Conservation (phyloP, 1,140 invertebrate species). For the Trichonephila clavipes region DNA sequence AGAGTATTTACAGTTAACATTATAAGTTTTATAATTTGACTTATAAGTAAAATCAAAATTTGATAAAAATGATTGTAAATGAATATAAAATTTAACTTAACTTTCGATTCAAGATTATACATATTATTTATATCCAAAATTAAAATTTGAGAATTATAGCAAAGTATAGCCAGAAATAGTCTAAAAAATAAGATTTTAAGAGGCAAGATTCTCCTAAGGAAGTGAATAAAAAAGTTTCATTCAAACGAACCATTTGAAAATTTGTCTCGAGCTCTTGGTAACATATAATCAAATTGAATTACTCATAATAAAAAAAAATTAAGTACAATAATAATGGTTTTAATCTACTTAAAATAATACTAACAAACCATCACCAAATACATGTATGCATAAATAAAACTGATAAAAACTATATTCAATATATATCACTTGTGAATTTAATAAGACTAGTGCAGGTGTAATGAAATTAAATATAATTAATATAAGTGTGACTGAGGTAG, state of each 20-base stretch:
- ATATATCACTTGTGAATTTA: constrained; percentile 39
- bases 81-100: too few relatives aligned
- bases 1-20: too few relatives aligned
- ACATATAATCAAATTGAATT: not conserved
- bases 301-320: constrained; percentile 43
- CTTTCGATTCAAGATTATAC: not conserved
- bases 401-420: constrained; percentile 12
- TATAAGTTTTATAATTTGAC: too few relatives aligned
- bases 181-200: not conserved
- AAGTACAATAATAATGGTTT: constrained; percentile 32
- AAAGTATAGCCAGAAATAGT: not conserved
- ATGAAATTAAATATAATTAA: not conserved
- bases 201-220: not conserved
- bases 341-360: constrained; percentile 15
- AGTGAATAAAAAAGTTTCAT: not conserved
- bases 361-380: constrained; percentile 43
- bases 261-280: not conserved
- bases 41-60: too few relatives aligned
- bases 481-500: constrained; percentile 4
- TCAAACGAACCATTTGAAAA: not conserved
- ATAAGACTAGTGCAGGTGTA: constrained; percentile 44
- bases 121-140: not conserved
- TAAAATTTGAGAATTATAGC: not conserved
- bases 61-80: too few relatives aligned
- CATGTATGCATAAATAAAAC: constrained; percentile 22